These are phyloP conservation scores for Cephalopterus ornatus DNA, from an alignment of 2,113 vertebrate genomes.

Conservation along the genomic window DNA sequence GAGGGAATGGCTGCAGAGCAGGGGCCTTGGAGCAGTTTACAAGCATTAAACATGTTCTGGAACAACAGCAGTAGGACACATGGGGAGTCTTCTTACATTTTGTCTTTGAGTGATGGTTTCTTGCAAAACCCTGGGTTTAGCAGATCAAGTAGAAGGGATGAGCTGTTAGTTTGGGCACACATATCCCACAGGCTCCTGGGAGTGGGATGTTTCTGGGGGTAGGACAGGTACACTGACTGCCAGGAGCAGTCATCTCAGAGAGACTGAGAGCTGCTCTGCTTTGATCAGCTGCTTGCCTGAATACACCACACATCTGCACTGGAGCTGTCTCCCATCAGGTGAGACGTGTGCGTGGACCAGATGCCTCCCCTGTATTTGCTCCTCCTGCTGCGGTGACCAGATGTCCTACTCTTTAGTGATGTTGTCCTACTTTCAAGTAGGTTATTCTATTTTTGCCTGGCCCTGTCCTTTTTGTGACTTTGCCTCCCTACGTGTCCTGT, in stretches of 20 bases:
- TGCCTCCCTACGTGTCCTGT: neutral
- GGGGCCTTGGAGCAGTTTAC: neutral
- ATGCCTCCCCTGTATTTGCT: neutral
- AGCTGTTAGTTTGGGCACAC: neutral
- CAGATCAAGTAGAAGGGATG: neutral
- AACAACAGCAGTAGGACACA: neutral
- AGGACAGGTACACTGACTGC: neutral
- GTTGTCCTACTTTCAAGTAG: slow-evolving; percentile 61
- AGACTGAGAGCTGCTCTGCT: neutral
- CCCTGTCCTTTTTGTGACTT: slow-evolving; percentile 52
- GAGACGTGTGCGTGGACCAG: fast-evolving
- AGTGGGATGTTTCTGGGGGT: neutral
- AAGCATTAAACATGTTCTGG: neutral
- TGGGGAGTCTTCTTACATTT: neutral
- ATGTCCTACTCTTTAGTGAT: neutral
- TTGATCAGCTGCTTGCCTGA: neutral
- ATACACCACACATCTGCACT: neutral
- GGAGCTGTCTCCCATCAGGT: neutral
- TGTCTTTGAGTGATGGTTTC: neutral
- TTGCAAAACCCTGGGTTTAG: neutral
- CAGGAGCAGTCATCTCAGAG: neutral
- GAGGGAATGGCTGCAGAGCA: neutral
- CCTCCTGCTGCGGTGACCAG: slow-evolving; percentile 17
- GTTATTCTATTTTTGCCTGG: slow-evolving; percentile 63
- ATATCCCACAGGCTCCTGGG: neutral